Evolutionary conservation across 53 echinoderm and acorn worm species (phyloP), one percentile per base, ranked within the genome.

Genomic region (Stichopus horrens): DNA sequence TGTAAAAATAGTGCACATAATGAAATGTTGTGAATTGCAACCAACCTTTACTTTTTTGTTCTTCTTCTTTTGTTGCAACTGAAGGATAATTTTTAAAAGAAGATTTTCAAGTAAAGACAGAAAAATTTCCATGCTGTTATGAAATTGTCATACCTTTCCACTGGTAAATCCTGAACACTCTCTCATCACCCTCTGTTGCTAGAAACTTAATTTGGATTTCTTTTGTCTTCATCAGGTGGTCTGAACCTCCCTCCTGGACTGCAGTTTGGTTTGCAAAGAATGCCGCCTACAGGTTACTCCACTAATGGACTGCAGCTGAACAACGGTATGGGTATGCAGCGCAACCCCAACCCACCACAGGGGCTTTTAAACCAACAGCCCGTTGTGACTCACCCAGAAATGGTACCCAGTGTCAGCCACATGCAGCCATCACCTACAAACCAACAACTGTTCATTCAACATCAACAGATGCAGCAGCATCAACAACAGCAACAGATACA

Each of bases 391-490:
- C 86, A 81, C 7, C 81, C 81, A 57, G 81, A 81, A 20, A 81
- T 81, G 81, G 20, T 81, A 56, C 83, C 7, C 53, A 88, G 74
- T 67, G 79, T 53, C 75, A 83, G 54, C 71, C 88, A 7, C 54
- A n/a, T 57, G 23, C 81, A 81, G 56, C 81, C 67, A 71, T 57
- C 89, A 81, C 88, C 79, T 57, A 63, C 74, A 58, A 91, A 89
- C 23, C 79, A 37, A 65, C 92, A 90, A 54, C 92, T 92, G 76
- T 90, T 75, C 22, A 87, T 84, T 7, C 88, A 54, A 58, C 83
- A 37, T 19, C 89, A 18, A 58, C 92, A 92, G 52, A 89, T 92
- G 83, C 92, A 86, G 51, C 85, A 89, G 63, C 94, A 90, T 21
- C 88, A 71, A 57, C 79, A 14, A 65, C 85, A 85, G 16, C 85